Conservation (phyloP, 2,888 invertebrate species). For the Heliconius erato region DNA sequence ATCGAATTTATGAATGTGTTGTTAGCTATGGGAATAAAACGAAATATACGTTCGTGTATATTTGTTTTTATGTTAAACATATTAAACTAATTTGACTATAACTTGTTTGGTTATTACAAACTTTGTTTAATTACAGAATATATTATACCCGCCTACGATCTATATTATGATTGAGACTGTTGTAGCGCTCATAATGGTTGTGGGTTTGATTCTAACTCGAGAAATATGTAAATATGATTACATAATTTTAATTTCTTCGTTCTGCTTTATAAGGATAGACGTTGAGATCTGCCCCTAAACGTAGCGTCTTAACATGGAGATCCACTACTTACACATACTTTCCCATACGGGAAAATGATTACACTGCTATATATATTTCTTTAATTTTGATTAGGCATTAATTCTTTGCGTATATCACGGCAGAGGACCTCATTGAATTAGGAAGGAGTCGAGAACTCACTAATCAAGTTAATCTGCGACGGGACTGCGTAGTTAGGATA, state of each 20-base stretch:
- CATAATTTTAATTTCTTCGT: neutral
- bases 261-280: neutral
- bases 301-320: neutral
- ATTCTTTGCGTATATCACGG: constrained; percentile 35
- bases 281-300: no score
- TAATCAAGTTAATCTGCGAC: constrained; percentile 67
- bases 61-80: constrained; percentile 3
- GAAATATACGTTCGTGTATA: neutral
- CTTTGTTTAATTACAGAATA: neutral
- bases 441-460: constrained; percentile 60
- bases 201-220: neutral
- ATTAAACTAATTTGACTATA: neutral
- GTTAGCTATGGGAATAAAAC: constrained; percentile 20
- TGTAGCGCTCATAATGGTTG: neutral
- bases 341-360: no score
- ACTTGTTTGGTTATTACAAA: neutral
- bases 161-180: no score
- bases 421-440: constrained; percentile 63
- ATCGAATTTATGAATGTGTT: constrained; percentile 32
- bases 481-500: constrained; percentile 45
- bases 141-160: no score
- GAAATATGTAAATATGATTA: neutral
- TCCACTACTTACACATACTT: neutral
- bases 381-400: neutral
- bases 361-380: neutral